phyloP scores from a whole-genome alignment of 92 coral and sea anemone species.

The Epizoanthus scotinus region DNA sequence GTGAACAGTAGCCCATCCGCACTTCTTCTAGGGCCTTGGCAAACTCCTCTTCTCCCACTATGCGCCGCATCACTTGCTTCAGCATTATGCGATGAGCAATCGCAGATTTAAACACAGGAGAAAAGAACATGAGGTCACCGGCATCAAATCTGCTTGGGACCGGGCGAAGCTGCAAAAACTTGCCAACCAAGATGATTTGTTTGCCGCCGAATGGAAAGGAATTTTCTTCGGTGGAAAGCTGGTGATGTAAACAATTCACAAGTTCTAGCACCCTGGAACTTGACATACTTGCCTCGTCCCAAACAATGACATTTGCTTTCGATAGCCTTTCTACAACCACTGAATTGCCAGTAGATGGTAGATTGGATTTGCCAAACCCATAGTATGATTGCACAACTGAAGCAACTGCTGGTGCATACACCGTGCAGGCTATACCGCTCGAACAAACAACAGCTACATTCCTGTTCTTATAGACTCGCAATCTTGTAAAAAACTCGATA shows the following conservation, averaged over 20 bases:
- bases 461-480: not conserved
- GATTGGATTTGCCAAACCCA: constrained; percentile 30
- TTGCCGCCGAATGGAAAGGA: not conserved
- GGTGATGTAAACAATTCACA: constrained; percentile 12
- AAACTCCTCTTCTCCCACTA: constrained; percentile 26
- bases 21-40: constrained; percentile 32
- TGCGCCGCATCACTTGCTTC: constrained; percentile 6
- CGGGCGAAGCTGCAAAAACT: constrained; percentile 20
- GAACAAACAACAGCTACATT: constrained; percentile 33
- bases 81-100: constrained; percentile 40
- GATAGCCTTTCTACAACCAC: not conserved
- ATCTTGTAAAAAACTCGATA: not conserved
- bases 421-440: constrained; percentile 36
- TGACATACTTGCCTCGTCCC: constrained; percentile 51
- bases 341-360: constrained; percentile 16
- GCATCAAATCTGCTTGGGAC: constrained; percentile 5
- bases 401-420: constrained; percentile 27
- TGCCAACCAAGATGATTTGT: constrained; percentile 8
- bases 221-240: not conserved
- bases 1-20: constrained; percentile 24
- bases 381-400: constrained; percentile 38
- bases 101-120: constrained; percentile 24
- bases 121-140: constrained; percentile 23
- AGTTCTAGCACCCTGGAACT: constrained; percentile 31
- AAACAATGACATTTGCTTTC: constrained; percentile 19